Conservation (phyloP, 1,140 invertebrate species). For the Meloidogyne chitwoodi region DNA sequence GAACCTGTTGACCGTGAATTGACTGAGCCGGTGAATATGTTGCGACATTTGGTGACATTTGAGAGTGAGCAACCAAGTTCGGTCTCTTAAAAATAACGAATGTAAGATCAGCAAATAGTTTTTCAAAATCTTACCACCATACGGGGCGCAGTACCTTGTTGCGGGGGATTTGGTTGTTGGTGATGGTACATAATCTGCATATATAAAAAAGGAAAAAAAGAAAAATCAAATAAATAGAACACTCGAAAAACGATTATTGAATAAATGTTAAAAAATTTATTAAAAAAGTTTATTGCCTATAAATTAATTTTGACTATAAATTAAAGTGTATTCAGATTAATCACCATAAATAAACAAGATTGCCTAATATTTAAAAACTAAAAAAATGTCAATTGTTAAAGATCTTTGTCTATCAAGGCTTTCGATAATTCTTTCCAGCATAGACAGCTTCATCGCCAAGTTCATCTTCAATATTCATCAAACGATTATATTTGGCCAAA, state of each 20-base stretch:
- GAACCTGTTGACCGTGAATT: background rate
- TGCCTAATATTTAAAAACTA: background rate
- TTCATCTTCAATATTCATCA: conserved; percentile 96
- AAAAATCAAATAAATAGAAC: too few relatives aligned
- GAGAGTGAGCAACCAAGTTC: background rate
- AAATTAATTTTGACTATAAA: too few relatives aligned
- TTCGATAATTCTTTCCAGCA: conserved; percentile 90
- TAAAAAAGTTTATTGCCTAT: too few relatives aligned
- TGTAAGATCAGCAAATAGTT: background rate
- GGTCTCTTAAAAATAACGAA: background rate
- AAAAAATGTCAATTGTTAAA: background rate
- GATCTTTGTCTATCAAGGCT: conserved; percentile 63
- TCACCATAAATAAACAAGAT: background rate
- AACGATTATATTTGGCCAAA: conserved; percentile 97
- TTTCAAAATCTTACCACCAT: background rate
- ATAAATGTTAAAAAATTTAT: too few relatives aligned
- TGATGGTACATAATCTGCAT: background rate
- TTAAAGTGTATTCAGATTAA: too few relatives aligned
- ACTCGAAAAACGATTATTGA: too few relatives aligned
- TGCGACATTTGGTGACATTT: background rate
- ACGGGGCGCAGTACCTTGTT: background rate
- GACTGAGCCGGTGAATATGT: background rate
- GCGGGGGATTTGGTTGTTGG: background rate
- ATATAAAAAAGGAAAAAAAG: too few relatives aligned
- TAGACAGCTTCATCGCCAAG: conserved; percentile 82